Base-by-base conservation (phyloP, 2,797 vertebrate species). In the Sitta carolinensis region DNA sequence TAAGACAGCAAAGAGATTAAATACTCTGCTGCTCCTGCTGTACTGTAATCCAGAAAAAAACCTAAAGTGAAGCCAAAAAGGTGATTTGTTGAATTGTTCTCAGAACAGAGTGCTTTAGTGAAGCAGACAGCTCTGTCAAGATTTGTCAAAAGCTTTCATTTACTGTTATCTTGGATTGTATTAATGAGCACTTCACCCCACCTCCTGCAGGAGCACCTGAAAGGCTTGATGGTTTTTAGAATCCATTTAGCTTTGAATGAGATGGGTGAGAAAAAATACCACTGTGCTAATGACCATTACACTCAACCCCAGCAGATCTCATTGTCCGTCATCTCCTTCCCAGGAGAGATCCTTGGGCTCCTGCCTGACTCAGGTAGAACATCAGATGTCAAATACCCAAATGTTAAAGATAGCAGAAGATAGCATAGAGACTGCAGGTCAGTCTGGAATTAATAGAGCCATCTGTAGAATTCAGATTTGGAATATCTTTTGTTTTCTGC, bases 161-260 rank as follows among this genome's bases (percentile, higher is more conserved):
- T 72, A 5, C 38, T 85, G 7, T 87, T 74, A 21, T 5, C n/a
- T 34, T 80, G 43, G 14, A 45, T 38, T 81, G n/a, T 48, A 26
- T 85, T 94, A 89, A 87, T 45, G 58, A 93, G 50, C 34, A 61
- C 27, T 75, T 90, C 45, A 58, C 18, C 16, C 34, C 54, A 36
- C 38, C 43, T 88, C 55, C 63, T 95, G 48, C 50, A 80, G 89
- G 70, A 92, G n/a, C 58, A 83, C 50, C 78, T 74, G 78, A 95
- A 89, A 72, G 68, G 17, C 52, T 70, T 55, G 27, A 42, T 76
- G 57, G 48, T 87, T 87, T 93, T 69, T 47, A 40, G 40, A 90
- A 67, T 74, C 57, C 42, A 38, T 89, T 95, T 93, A 51, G 27
- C 36, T 87, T 50, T 58, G 64, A 68, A 59, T 55, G 27, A 51